These are phyloP conservation scores for Physella acuta DNA, from an alignment of 1,140 invertebrate species.

Conservation along the genomic window DNA sequence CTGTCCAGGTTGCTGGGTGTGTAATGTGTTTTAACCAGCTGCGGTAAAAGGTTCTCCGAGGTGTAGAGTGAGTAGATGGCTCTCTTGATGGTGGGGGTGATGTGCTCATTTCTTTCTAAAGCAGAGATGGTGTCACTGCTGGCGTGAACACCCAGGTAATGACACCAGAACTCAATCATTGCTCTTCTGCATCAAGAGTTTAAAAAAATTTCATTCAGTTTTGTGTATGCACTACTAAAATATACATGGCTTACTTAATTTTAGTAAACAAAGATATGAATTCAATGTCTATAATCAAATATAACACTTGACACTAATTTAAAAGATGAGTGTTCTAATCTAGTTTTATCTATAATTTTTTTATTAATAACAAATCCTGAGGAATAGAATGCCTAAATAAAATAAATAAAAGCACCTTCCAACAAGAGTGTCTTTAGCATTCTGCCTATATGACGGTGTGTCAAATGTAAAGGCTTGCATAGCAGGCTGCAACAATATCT, in stretches of 20 bases:
- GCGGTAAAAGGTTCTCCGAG: not conserved
- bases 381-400: too few relatives aligned
- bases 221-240: too few relatives aligned
- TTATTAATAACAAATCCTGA: too few relatives aligned
- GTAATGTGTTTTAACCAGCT: not conserved
- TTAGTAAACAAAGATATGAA: too few relatives aligned
- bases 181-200: too few relatives aligned
- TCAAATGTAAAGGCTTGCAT: conserved; percentile 46
- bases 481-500: conserved; percentile 43
- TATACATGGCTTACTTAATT: too few relatives aligned
- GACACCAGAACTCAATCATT: conserved; percentile 24
- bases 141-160: conserved; percentile 22
- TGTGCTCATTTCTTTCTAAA: conserved; percentile 22
- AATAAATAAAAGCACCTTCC: too few relatives aligned
- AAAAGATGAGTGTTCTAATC: too few relatives aligned
- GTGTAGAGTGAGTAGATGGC: conserved; percentile 19
- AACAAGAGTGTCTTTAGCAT: conserved; percentile 12
- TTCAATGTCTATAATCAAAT: too few relatives aligned
- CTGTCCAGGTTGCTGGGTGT: not conserved
- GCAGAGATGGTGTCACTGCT: not conserved
- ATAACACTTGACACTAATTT: too few relatives aligned
- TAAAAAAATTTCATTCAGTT: too few relatives aligned
- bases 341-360: too few relatives aligned
- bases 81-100: conserved; percentile 24
- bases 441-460: conserved; percentile 40